Evolutionary conservation across 1,140 invertebrate species (phyloP).

Genomic region (Medauroidea extradentata): DNA sequence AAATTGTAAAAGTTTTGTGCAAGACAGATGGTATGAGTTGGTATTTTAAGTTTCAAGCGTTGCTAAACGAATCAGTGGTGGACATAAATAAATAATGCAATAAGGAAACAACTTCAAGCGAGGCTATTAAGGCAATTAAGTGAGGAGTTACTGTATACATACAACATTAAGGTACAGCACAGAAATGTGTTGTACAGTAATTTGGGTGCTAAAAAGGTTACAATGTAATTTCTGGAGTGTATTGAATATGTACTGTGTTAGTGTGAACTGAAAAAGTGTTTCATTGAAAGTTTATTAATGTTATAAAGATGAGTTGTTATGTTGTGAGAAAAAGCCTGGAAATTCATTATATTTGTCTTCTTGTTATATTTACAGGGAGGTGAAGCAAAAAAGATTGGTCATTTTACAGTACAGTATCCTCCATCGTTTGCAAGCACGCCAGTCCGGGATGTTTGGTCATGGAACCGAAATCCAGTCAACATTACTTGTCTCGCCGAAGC

Average conservation of each 20-base stretch:
- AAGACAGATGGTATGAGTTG: too few relatives aligned
- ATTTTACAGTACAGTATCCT: slow-evolving; percentile 77
- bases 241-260: not conserved
- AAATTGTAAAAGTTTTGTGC: too few relatives aligned
- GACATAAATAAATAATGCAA: too few relatives aligned
- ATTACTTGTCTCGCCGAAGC: slow-evolving; percentile 83
- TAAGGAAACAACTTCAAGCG: too few relatives aligned
- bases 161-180: too few relatives aligned
- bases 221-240: not conserved
- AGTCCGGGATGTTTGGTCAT: slow-evolving; percentile 68
- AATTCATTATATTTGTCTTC: not conserved
- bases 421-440: slow-evolving; percentile 68
- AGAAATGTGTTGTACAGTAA: too few relatives aligned
- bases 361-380: slow-evolving; percentile 49
- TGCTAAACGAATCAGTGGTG: too few relatives aligned
- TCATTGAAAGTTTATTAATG: not conserved
- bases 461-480: slow-evolving; percentile 74
- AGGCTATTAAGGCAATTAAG: too few relatives aligned
- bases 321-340: not conserved
- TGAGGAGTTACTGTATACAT: too few relatives aligned
- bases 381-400: slow-evolving; percentile 67
- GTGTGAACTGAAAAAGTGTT: not conserved
- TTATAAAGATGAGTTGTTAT: not conserved
- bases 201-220: too few relatives aligned
- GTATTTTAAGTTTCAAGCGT: too few relatives aligned